Percentiles rank a stretch among this genome's conserved stretches.
phyloP scores from a whole-genome alignment of 2,113 vertebrate species.

The Lagenorhynchus albirostris region DNA sequence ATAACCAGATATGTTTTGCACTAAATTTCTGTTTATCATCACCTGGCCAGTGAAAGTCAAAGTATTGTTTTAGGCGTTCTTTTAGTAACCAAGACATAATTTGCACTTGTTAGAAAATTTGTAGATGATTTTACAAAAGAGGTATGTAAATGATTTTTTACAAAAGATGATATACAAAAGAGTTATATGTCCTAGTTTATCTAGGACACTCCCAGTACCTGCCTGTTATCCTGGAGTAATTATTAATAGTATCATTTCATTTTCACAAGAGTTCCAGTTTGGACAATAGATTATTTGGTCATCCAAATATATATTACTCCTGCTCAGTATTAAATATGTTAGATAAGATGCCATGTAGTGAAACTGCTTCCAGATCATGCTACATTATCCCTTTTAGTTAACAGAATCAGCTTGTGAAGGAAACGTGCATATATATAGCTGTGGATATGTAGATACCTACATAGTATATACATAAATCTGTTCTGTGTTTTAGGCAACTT shows the following conservation, averaged over 20 bases:
- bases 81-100: not conserved
- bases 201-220: not conserved
- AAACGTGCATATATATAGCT: not conserved
- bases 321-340: not conserved
- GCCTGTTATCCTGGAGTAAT: not conserved
- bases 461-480: not conserved
- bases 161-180: not conserved
- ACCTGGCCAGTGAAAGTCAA: not conserved
- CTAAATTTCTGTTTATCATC: not conserved
- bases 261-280: not conserved
- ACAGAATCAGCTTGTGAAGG: not conserved
- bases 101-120: slow-evolving; percentile 10
- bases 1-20: not conserved
- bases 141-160: not conserved
- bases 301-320: not conserved
- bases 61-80: not conserved
- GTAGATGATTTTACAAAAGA: not conserved
- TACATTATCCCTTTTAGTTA: not conserved
- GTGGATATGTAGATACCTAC: not conserved
- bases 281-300: not conserved
- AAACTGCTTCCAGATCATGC: not conserved
- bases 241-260: not conserved
- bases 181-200: not conserved
- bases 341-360: not conserved
- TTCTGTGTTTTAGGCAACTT: not conserved